These are phyloP conservation scores for Clistopyga incitator DNA, from an alignment of 2,888 invertebrate genomes.

Conservation along the genomic window DNA sequence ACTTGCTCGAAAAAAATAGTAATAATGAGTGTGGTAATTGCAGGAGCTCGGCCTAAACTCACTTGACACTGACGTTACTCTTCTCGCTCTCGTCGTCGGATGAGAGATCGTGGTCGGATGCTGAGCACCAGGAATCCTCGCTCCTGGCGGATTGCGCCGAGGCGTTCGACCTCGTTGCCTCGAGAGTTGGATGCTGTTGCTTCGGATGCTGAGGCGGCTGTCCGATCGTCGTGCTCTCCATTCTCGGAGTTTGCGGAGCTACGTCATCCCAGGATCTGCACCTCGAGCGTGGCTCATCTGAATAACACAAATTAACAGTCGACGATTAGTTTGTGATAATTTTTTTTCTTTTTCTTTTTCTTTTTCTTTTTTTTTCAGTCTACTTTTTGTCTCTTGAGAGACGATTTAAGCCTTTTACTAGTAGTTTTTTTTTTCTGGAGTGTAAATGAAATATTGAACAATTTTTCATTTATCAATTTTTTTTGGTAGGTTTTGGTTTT, in stretches of 20 bases:
- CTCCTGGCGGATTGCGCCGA: constrained; percentile 84
- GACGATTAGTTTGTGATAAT: constrained; percentile 37
- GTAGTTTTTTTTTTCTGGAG: too few relatives aligned
- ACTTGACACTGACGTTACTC: constrained; percentile 86
- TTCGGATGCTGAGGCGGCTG: constrained; percentile 59
- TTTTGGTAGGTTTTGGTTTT: too few relatives aligned
- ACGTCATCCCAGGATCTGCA: constrained; percentile 92
- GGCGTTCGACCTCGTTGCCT: constrained; percentile 79
- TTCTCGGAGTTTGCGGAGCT: constrained; percentile 74
- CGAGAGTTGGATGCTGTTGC: constrained; percentile 78
- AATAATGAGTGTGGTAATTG: constrained; percentile 9
- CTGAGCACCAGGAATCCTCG: constrained; percentile 89
- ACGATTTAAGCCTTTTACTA: too few relatives aligned
- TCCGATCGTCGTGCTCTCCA: constrained; percentile 70
- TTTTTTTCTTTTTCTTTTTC: too few relatives aligned
- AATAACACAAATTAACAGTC: constrained; percentile 71
- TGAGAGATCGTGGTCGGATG: constrained; percentile 87
- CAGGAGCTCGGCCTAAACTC: constrained; percentile 70
- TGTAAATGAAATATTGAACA: too few relatives aligned
- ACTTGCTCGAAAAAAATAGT: too few relatives aligned
- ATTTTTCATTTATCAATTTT: too few relatives aligned
- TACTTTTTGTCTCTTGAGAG: too few relatives aligned
- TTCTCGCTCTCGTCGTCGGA: constrained; percentile 89
- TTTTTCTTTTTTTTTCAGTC: too few relatives aligned
- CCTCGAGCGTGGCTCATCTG: constrained; percentile 92